Evolutionary conservation across 2,797 vertebrate genomes (phyloP), one percentile per base, ranked within the genome.

Genomic region (Gymnothorax javanicus): DNA sequence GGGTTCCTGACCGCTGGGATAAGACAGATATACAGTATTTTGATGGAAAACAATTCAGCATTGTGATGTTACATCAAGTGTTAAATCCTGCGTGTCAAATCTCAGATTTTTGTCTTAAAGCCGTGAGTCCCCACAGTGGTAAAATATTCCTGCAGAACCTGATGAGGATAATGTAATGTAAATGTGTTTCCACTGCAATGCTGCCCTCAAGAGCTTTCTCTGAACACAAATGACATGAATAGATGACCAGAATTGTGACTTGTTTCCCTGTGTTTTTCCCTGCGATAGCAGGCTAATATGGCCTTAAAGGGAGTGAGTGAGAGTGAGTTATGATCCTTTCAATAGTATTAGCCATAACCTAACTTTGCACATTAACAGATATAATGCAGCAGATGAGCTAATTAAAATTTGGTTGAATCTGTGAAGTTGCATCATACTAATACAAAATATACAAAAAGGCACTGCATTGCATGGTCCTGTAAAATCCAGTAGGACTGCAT

Each of bases 121-220:
- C 77, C 56, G 77, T 50, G 52, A n/a, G 20, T 81, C 50, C 77
- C 77, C 77, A 54, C 77, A 81, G 77, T 81, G 77, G 8, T 54
- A 23, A 81, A 52, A 81, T 56, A 56, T 81, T 81, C 20, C 50
- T n/a, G 7, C 52, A n/a, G 50, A 81, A 81, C 27, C 52, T 81
- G 52, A 56, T 56, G n/a, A 6, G 52, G 52, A 20, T 11, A 20
- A 23, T 81, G 77, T 54, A 52, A 23, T 81, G 20, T 12, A 52
- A 81, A 81, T 56, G 52, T 54, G 50, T 54, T n/a, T 56, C 77
- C 27, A n/a, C 9, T 81, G 77, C 77, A 81, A 56, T 56, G 50
- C 2, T 81, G 77, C 77, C 77, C 52, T 8, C 20, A 3, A 23
- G 77, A 81, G 20, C 23, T 20, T 56, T 81, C 52, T 81, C 33